Conservation (phyloP, 2,113 vertebrate species). For the Hucho hucho region DNA sequence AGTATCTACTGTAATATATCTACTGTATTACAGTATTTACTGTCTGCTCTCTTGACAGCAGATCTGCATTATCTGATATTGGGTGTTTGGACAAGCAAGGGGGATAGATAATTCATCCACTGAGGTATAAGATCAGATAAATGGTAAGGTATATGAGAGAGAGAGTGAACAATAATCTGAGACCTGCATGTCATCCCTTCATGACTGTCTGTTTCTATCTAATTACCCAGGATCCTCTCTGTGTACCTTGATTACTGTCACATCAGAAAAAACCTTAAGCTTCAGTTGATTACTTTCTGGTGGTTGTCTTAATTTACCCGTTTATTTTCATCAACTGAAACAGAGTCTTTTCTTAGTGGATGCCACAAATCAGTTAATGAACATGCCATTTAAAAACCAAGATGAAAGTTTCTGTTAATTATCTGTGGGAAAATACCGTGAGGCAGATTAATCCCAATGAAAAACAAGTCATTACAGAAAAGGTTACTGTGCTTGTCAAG, state of each 20-base stretch:
- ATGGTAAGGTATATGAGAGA: not conserved
- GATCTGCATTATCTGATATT: conserved; percentile 69
- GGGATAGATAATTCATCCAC: conserved; percentile 64
- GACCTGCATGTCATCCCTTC: conserved; percentile 37
- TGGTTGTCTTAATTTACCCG: conserved; percentile 47
- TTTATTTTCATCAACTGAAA: conserved; percentile 67
- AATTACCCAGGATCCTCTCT: conserved; percentile 39
- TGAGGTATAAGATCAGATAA: conserved; percentile 42
- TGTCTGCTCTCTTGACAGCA: conserved; percentile 60
- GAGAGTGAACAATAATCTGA: not conserved
- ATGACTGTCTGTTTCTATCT: conserved; percentile 44
- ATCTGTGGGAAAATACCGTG: conserved; percentile 62
- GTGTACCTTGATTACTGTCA: conserved; percentile 29
- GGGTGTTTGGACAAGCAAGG: conserved; percentile 60
- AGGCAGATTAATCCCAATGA: conserved; percentile 64
- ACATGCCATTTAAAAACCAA: conserved; percentile 67
- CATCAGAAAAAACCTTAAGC: not conserved
- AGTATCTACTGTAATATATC: too few species aligned
- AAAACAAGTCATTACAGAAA: conserved; percentile 52
- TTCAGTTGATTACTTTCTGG: not conserved
- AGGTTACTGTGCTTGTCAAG: conserved; percentile 51
- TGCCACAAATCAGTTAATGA: conserved; percentile 64
- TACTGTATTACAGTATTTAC: too few species aligned
- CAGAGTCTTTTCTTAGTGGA: conserved; percentile 50
- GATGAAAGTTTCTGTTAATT: conserved; percentile 70